Conservation (phyloP, 2,888 invertebrate genomes). For the Lepidochrysops patricia region DNA sequence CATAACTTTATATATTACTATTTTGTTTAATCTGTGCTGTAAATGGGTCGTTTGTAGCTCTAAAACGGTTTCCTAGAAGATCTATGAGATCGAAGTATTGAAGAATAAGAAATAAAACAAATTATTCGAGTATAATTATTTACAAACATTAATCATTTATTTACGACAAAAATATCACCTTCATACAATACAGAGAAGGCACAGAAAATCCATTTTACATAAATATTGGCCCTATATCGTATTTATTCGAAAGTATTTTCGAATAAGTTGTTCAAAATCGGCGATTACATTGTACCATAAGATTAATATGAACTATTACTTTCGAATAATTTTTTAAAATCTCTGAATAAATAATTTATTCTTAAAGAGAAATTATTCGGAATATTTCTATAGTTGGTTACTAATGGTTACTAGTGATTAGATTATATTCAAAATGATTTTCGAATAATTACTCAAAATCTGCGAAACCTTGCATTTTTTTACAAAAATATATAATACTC, state of each 20-base stretch:
- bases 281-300: background rate
- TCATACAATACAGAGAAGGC: constrained; percentile 50
- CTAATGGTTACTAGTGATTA: no score
- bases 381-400: no score
- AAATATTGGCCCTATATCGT: constrained; percentile 9
- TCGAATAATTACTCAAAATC: background rate
- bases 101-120: constrained; percentile 28
- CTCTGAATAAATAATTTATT: no score
- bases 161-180: constrained; percentile 65
- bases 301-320: background rate
- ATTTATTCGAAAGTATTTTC: background rate
- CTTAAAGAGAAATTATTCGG: no score
- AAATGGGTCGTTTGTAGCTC: no score
- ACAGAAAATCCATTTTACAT: constrained; percentile 35
- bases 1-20: no score
- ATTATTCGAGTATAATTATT: constrained; percentile 43
- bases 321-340: background rate
- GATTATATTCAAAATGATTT: background rate
- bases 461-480: background rate
- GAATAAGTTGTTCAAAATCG: background rate
- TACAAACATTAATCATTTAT: constrained; percentile 70
- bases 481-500: constrained; percentile 11
- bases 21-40: no score
- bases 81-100: no score
- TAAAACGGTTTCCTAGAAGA: no score